Conservation (phyloP, 2,113 vertebrate species). For the Notarius quadriscutis region DNA sequence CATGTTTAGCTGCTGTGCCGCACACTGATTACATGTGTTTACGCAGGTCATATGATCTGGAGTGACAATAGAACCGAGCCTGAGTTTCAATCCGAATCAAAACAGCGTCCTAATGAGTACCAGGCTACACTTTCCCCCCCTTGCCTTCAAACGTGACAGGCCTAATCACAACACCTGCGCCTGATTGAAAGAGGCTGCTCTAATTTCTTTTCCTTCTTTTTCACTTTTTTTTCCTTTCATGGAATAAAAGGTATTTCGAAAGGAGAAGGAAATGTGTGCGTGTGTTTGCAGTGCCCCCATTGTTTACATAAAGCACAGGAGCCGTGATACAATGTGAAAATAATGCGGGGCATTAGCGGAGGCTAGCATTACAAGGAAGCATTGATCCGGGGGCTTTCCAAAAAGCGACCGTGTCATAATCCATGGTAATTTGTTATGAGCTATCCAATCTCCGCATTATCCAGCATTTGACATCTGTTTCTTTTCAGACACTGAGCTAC, state of each 20-base stretch:
- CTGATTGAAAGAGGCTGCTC: constrained; percentile 60
- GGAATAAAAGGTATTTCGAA: constrained; percentile 50
- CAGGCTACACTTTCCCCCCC: constrained; percentile 56
- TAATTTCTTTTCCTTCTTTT: background rate
- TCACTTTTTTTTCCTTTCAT: constrained; percentile 21
- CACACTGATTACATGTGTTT: constrained; percentile 73
- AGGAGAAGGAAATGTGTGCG: background rate
- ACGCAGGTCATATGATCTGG: constrained; percentile 65
- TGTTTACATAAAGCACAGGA: constrained; percentile 52
- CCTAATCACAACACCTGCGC: constrained; percentile 60
- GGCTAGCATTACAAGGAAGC: constrained; percentile 54
- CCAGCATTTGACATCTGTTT: constrained; percentile 68
- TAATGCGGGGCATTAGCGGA: constrained; percentile 58
- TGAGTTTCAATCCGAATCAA: constrained; percentile 58
- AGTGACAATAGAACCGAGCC: constrained; percentile 66
- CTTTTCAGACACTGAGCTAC: constrained; percentile 52
- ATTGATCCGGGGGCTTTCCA: constrained; percentile 57
- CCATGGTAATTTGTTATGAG: constrained; percentile 59
- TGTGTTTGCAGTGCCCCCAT: constrained; percentile 22
- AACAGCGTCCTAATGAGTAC: constrained; percentile 68
- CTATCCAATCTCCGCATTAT: constrained; percentile 51
- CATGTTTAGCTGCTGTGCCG: constrained; percentile 59
- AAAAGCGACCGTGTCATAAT: constrained; percentile 55
- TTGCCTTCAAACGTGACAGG: constrained; percentile 61
- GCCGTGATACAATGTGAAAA: constrained; percentile 62